Evolutionary conservation across 2,888 invertebrate genomes (phyloP), one percentile per base, ranked within the genome.

Genomic region (Cyclophora albipunctata): DNA sequence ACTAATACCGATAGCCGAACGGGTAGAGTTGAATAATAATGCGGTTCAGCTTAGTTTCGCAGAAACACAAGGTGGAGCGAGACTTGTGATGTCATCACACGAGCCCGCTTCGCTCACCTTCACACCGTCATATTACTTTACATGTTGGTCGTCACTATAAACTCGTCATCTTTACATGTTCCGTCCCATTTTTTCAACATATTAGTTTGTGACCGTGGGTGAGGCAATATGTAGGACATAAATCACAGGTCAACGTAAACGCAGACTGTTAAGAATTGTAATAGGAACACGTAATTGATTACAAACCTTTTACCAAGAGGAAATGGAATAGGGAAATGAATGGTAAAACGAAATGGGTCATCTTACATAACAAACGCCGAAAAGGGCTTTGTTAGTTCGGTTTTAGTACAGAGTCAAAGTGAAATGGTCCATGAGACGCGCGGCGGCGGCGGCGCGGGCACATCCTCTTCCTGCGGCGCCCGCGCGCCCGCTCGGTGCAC

Each of bases 381-480:
- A 20, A 20, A 20, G 20, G 20, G 20, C 20, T 20, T 20, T 20
- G 20, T 20, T 20, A 20, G 20, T 20, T 20, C 20, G 20, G 20
- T 20, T 20, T 20, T 20, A 43, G 20, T 6, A 40, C 35, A 42
- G 34, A 41, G 34, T 33, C 53, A 53, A 48, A 58, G 60, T 58
- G 57, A 64, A 63, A 64, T 66, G 64, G 60, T 49, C 69, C 67
- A 63, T 66, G 63, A 55, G 60, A 60, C 51, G 61, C 51, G 57
- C 52, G 45, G 50, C 58, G 58, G 59, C 50, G 37, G 4, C 5
- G 7, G 63, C 66, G 75, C 71, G 73, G 76, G 71, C 73, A 77
- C 73, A 79, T 86, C 86, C 85, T 83, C 80, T 86, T 85, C 84
- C 86, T 84, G 83, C 71, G 68, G 63, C 67, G 71, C 62, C 54